Evolutionary conservation across 2,888 invertebrate species (phyloP), one percentile per base, ranked within the genome.

Genomic region (Agriotes lineatus): DNA sequence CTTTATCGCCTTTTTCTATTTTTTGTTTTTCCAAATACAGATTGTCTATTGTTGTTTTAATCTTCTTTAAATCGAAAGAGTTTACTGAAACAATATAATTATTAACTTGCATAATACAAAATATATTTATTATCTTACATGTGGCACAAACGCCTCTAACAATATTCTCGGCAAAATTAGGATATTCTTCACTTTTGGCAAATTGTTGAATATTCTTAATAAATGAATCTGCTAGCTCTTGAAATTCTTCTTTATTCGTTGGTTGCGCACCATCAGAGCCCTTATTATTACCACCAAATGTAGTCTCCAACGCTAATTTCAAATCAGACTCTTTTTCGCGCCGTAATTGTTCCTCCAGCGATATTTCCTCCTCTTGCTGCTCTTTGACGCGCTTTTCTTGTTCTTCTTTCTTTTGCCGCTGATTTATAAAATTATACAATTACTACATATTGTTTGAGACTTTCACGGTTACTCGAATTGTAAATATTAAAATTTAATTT

Each of bases 1-100:
- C 81, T 80, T 91, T 93, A 65, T 93, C 92, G 18, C 89, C 91
- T 82, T 95, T 37, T 82, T 95, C 96, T 69, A 93, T 86, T 86
- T 96, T 96, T 75, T 91, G 89, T 83, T 96, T 96, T 84, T 97
- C 96, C 80, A 93, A 90, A 81, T 92, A 92, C 77, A 97, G 85
- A 84, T 91, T 94, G 85, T 95, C 96, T 73, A 96, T 86, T 65
- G 90, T 89, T 78, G 92, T 88, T 85, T 95, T 95, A 80, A 96
- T 89, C 88, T 93, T 95, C 81, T 93, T 96, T 77, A 96, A 89
- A 81, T 95, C 93, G 59, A 88, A 87, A 16, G 93, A 90, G 71
- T 89, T 86, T 86, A 96, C 95, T 96, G 86, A 22, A 87, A 14
- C 50, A 12, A 35, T 48, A 14, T 45, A 12, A 56, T 30, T 50